Conservation (phyloP, 2,797 vertebrate species). For the Anas georgica region DNA sequence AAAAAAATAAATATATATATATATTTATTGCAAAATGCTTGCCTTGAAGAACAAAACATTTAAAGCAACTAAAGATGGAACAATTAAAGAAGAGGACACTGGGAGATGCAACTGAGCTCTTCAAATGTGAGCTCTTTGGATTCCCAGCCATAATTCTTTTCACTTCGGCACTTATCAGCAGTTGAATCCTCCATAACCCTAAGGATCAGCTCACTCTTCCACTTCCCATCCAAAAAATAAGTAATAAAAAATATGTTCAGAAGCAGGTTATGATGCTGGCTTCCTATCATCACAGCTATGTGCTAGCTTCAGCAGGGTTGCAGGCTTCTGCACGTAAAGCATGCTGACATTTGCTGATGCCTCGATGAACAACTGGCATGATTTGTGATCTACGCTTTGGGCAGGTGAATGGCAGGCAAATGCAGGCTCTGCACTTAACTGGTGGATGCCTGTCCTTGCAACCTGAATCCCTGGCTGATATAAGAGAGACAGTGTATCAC, state of each 20-base stretch:
- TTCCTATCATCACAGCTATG: slow-evolving; percentile 48
- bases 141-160: background rate
- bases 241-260: background rate
- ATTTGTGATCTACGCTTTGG: slow-evolving; percentile 54
- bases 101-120: background rate
- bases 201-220: background rate
- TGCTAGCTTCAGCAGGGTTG: slow-evolving; percentile 51
- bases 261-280: slow-evolving; percentile 28
- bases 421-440: background rate
- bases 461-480: slow-evolving; percentile 13
- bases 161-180: background rate
- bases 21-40: background rate
- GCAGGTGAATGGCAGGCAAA: slow-evolving; percentile 18
- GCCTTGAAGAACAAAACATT: background rate
- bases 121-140: background rate
- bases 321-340: slow-evolving; percentile 1
- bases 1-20: too few species aligned
- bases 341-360: slow-evolving; percentile 63
- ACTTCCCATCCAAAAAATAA: background rate
- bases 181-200: background rate
- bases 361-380: slow-evolving; percentile 59
- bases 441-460: background rate
- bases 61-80: background rate
- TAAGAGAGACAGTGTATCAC: background rate
- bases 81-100: background rate